Conservation (phyloP, 2,113 vertebrate genomes). For the Acrocephalus arundinaceus region DNA sequence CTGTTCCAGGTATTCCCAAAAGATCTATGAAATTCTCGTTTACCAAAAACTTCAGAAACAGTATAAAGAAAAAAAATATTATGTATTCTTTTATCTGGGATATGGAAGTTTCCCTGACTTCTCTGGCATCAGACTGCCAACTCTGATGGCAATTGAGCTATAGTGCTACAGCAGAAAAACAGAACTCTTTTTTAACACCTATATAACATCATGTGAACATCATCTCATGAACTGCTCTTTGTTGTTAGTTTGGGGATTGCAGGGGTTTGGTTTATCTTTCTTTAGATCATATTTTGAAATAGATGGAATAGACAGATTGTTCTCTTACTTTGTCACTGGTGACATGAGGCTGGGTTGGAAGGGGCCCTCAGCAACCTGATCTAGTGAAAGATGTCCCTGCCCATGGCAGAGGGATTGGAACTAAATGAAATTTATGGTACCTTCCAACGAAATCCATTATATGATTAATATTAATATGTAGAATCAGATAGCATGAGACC, state of each 20-base stretch:
- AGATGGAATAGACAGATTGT: background rate
- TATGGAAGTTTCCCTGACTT: background rate
- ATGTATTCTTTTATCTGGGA: background rate
- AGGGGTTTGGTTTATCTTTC: background rate
- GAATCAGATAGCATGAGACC: background rate
- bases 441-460: background rate
- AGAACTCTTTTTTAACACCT: background rate
- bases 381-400: background rate
- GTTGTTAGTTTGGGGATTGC: background rate
- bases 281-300: background rate
- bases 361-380: background rate
- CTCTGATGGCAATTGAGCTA: background rate
- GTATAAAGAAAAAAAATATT: background rate
- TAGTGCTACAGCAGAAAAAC: background rate
- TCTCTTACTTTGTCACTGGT: background rate
- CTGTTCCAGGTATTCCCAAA: background rate
- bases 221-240: background rate
- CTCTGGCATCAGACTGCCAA: background rate
- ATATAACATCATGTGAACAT: background rate
- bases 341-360: background rate
- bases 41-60: background rate
- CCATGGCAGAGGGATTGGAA: too few relatives aligned
- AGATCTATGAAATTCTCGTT: background rate
- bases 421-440: background rate
- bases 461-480: background rate